A percentile compares a stretch with the other conserved stretches of the same genome.
These are phyloP conservation scores for Plumapathes pennacea DNA, from an alignment of 92 coral and sea anemone genomes.

Conservation along the genomic window DNA sequence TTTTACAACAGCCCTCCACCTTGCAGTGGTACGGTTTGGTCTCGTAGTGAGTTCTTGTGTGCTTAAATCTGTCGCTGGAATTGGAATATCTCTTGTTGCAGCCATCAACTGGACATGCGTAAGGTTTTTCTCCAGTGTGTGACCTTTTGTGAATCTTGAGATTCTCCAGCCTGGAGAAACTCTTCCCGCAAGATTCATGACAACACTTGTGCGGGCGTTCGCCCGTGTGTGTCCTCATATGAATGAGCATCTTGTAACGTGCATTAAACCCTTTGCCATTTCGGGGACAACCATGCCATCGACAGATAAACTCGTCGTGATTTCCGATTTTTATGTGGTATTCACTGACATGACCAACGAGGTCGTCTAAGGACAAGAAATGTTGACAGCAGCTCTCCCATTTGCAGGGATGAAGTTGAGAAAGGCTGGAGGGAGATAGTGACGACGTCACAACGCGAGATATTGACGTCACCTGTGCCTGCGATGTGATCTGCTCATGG, in stretches of 20 bases:
- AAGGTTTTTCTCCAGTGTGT: conserved; percentile 95
- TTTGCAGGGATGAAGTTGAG: conserved; percentile 90
- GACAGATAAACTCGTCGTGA: conserved; percentile 80
- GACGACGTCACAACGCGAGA: conserved; percentile 63
- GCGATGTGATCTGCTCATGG: conserved; percentile 74
- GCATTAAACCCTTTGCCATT: conserved; percentile 99
- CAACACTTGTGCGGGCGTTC: conserved; percentile 91
- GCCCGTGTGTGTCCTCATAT: conserved; percentile 98
- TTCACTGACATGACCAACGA: conserved; percentile 88
- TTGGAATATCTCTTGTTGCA: conserved; percentile 96
- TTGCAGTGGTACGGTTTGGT: conserved; percentile 95
- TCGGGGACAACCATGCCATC: conserved; percentile 94
- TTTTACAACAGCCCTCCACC: conserved; percentile 85
- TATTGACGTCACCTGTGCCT: conserved; percentile 75
- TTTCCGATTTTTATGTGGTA: conserved; percentile 78
- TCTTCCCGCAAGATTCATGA: conserved; percentile 87
- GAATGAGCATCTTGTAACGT: conserved; percentile 92
- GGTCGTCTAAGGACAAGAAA: conserved; percentile 86
- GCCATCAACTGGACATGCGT: conserved; percentile 90
- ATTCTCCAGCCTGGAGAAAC: conserved; percentile 94
- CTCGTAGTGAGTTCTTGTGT: conserved; percentile 94
- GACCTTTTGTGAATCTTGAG: conserved; percentile 93
- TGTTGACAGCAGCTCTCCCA: conserved; percentile 89
- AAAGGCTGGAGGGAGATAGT: conserved; percentile 52
- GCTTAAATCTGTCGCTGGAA: conserved; percentile 97